These are phyloP conservation scores for Stomatorhinus ivindoensis DNA, from an alignment of 2,113 vertebrate species.

Conservation along the genomic window DNA sequence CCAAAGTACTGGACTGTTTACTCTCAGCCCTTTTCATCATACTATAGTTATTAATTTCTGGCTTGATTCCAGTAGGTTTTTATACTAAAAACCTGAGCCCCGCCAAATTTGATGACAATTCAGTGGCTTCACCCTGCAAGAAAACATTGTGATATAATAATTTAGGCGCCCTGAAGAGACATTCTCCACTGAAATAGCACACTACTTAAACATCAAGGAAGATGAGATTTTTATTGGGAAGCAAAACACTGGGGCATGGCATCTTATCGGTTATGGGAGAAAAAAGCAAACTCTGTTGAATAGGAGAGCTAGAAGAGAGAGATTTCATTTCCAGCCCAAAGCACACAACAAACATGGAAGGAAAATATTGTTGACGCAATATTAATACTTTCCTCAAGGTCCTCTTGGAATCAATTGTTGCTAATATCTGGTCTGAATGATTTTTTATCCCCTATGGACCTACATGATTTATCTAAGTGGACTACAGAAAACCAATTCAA, in stretches of 20 bases:
- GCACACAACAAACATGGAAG: not conserved
- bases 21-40: not conserved
- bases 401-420: constrained; percentile 9
- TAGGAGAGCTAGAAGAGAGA: not conserved
- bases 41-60: not conserved
- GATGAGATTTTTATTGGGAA: constrained; percentile 22
- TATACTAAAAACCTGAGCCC: not conserved
- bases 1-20: not conserved
- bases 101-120: not conserved
- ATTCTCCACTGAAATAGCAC: not conserved
- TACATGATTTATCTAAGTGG: constrained; percentile 12
- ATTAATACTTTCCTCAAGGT: constrained; percentile 11
- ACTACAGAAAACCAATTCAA: not conserved
- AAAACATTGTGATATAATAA: constrained; percentile 3
- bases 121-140: not conserved
- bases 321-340: constrained; percentile 4
- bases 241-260: constrained; percentile 11
- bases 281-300: not conserved
- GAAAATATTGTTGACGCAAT: constrained; percentile 4
- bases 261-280: not conserved
- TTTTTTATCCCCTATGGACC: constrained; percentile 12
- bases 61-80: not conserved
- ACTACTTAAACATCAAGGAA: constrained; percentile 1
- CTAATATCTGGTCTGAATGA: constrained; percentile 19
- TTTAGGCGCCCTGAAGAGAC: not conserved